A percentile compares a stretch with the other conserved stretches of the same genome.
phyloP scores from a whole-genome alignment of 2,113 vertebrate genomes.

The Trematocara marginatum region DNA sequence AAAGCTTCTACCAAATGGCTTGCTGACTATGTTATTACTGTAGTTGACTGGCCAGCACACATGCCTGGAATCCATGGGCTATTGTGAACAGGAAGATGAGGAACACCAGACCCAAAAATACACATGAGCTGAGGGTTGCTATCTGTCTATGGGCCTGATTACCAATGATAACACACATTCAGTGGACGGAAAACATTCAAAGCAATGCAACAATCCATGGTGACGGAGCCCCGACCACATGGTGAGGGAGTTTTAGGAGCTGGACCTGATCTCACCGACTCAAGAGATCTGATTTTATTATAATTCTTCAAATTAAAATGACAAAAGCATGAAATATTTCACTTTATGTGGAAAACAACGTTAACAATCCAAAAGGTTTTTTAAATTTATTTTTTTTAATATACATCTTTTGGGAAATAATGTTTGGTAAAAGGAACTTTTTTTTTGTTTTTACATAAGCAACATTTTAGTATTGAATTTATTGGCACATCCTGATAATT shows the following conservation, averaged over 20 bases:
- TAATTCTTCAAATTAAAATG: not conserved
- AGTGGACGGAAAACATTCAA: not conserved
- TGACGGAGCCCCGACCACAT: no score
- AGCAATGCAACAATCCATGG: not conserved
- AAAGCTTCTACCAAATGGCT: not conserved
- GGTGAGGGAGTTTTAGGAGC: not conserved
- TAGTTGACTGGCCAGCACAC: not conserved
- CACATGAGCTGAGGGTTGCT: not conserved
- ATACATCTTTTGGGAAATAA: not conserved
- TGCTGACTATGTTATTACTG: not conserved
- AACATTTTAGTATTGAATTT: not conserved
- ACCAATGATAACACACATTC: fast-evolving
- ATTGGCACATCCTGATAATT: not conserved
- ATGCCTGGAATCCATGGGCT: not conserved
- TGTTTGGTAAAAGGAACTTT: not conserved
- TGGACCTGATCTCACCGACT: not conserved
- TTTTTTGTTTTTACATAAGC: not conserved
- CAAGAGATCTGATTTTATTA: not conserved
- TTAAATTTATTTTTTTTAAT: not conserved
- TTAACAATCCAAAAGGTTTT: not conserved
- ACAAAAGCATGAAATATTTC: not conserved
- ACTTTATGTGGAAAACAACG: not conserved
- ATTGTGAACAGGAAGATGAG: not conserved
- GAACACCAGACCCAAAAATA: not conserved
- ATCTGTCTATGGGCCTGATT: not conserved